Percentiles rank a stretch among this genome's conserved stretches.
These are phyloP conservation scores for Labrus mixtus DNA, from an alignment of 2,113 vertebrate species.

Conservation along the genomic window DNA sequence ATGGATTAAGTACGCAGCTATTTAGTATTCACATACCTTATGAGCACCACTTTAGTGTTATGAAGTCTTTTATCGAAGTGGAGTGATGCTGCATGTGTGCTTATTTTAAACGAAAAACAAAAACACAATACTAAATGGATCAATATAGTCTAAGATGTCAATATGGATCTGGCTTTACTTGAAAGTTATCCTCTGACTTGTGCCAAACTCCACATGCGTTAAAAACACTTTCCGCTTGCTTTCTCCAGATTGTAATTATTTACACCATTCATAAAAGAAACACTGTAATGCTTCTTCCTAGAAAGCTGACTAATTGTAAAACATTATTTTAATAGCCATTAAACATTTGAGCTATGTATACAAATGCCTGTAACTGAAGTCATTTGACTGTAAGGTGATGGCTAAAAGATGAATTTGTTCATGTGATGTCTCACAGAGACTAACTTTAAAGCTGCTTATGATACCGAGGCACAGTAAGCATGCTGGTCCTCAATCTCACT, in stretches of 20 bases:
- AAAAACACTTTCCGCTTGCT: too few relatives aligned
- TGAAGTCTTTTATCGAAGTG: too few relatives aligned
- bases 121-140: too few relatives aligned
- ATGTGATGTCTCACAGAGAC: not conserved
- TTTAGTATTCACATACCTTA: too few relatives aligned
- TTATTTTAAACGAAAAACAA: too few relatives aligned
- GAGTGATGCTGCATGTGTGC: too few relatives aligned
- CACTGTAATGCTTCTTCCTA: conserved; percentile 5
- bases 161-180: not conserved
- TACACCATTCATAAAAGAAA: too few relatives aligned
- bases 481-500: not conserved
- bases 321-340: not conserved
- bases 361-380: not conserved
- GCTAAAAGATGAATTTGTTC: not conserved
- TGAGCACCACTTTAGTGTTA: too few relatives aligned
- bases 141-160: too few relatives aligned
- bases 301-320: not conserved
- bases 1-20: too few relatives aligned
- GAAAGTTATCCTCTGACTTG: not conserved
- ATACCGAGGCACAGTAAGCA: not conserved
- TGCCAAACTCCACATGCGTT: not conserved
- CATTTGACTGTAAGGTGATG: not conserved
- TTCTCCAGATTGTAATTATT: not conserved
- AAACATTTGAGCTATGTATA: not conserved
- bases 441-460: not conserved